Evolutionary conservation across 2,797 vertebrate species (phyloP).

Genomic region (Fistularia tabacaria): DNA sequence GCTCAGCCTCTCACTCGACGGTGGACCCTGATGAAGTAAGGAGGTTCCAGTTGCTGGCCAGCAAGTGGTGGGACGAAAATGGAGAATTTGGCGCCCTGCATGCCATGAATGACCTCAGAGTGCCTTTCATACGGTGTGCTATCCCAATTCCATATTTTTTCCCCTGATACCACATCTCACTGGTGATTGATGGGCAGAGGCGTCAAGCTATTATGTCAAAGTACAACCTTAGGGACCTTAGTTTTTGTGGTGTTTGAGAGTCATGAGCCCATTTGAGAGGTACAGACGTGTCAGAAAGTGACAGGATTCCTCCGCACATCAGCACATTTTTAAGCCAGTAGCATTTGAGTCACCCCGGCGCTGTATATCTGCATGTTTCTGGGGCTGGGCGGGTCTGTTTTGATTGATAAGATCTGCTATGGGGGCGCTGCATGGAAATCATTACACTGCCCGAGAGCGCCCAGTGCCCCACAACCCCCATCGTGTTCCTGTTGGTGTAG

Average conservation of each 20-base stretch:
- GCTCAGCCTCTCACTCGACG: constrained; percentile 68
- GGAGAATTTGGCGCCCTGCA: constrained; percentile 88
- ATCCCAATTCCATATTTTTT: neutral
- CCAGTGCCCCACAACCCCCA: constrained; percentile 22
- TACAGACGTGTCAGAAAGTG: constrained; percentile 14
- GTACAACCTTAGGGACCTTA: constrained; percentile 8
- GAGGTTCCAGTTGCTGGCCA: constrained; percentile 83
- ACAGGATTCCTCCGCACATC: constrained; percentile 38
- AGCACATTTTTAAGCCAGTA: constrained; percentile 30
- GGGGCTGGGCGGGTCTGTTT: constrained; percentile 22
- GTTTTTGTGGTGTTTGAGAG: constrained; percentile 5
- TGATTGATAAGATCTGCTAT: constrained; percentile 58
- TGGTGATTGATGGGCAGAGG: constrained; percentile 14
- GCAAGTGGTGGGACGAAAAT: constrained; percentile 93
- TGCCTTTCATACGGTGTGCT: constrained; percentile 91
- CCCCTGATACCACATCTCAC: no score
- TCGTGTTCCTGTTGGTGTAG: constrained; percentile 16
- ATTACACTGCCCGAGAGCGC: constrained; percentile 32
- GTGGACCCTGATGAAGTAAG: constrained; percentile 85
- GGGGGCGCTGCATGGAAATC: constrained; percentile 12
- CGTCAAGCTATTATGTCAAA: constrained; percentile 16
- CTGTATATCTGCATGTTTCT: constrained; percentile 15
- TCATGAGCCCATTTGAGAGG: neutral
- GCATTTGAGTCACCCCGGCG: neutral
- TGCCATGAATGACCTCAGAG: constrained; percentile 92